phyloP scores from a whole-genome alignment of 2,797 vertebrate species.

The Coendou prehensilis region DNA sequence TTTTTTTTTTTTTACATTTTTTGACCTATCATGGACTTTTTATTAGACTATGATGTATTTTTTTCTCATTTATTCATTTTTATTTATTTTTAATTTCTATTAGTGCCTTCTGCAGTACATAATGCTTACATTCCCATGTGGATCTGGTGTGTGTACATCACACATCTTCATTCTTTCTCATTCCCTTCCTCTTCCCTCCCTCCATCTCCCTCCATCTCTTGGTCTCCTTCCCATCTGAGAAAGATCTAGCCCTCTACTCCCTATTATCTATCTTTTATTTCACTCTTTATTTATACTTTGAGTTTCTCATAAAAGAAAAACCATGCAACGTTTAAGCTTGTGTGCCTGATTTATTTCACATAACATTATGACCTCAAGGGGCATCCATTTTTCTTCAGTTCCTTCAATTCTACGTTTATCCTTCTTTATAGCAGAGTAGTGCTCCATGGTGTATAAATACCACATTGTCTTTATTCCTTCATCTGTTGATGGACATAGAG shows the following conservation, averaged over 20 bases:
- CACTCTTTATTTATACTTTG: background rate
- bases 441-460: no score
- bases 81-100: background rate
- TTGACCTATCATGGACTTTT: background rate
- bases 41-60: background rate
- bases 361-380: background rate
- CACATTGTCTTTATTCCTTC: background rate
- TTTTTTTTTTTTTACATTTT: background rate
- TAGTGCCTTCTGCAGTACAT: background rate
- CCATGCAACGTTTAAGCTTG: background rate
- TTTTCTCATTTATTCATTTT: background rate
- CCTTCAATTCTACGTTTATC: background rate
- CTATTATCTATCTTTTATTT: background rate
- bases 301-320: background rate
- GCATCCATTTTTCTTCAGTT: background rate
- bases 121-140: accelerated
- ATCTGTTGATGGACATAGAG: background rate
- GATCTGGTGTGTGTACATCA: background rate
- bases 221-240: background rate
- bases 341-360: background rate
- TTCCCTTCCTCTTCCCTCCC: background rate
- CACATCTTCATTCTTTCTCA: background rate
- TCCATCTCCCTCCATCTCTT: background rate
- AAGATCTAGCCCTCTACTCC: background rate
- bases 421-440: background rate